phyloP scores from a whole-genome alignment of 2,888 invertebrate genomes.

The Drosophila hamatofila region DNA sequence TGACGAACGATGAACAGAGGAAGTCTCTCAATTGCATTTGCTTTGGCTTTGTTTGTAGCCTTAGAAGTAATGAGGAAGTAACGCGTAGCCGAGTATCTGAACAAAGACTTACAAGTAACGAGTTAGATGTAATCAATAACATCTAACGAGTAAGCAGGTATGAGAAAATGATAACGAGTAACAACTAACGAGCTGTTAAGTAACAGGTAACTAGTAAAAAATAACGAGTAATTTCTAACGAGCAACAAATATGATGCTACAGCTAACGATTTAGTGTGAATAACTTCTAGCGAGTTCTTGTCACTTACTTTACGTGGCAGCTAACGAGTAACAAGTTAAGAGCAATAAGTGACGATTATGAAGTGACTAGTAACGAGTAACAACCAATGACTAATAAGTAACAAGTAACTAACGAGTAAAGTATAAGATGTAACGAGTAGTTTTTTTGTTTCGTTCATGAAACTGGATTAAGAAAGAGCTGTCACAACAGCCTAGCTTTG shows the following conservation, averaged over 20 bases:
- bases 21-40: too few relatives aligned
- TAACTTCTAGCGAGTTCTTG: not conserved
- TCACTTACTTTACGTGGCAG: not conserved
- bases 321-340: not conserved
- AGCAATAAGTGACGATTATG: not conserved
- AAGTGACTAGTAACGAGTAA: constrained; percentile 11
- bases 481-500: constrained; percentile 38
- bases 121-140: not conserved
- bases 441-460: constrained; percentile 5
- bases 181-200: too few relatives aligned
- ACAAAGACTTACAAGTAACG: not conserved
- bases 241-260: not conserved
- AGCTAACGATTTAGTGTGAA: not conserved
- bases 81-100: not conserved
- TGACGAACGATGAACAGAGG: not conserved
- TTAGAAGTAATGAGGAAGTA: not conserved
- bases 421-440: constrained; percentile 17
- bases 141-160: not conserved
- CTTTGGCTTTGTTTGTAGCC: too few relatives aligned
- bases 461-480: constrained; percentile 18
- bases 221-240: too few relatives aligned
- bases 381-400: not conserved
- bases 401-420: constrained; percentile 14
- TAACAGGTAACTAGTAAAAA: too few relatives aligned
- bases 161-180: not conserved